Evolutionary conservation across 2,113 vertebrate species (phyloP), one percentile per base, ranked within the genome.

Genomic region (Lagopus leucura): DNA sequence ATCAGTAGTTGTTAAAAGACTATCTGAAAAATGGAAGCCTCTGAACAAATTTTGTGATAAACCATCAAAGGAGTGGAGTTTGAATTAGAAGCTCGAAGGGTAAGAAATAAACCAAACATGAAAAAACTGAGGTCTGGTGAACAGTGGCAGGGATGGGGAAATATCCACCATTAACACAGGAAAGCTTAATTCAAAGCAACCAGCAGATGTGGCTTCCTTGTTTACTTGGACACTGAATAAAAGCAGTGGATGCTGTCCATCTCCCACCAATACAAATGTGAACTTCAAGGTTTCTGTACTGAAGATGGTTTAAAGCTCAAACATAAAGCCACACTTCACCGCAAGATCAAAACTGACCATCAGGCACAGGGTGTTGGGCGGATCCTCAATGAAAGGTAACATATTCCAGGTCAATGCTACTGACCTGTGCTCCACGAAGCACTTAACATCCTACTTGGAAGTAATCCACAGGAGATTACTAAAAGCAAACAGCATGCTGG

Each of bases 11-110:
- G 81, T 92, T 95, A 71, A 91, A 95, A 97, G 88, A 28, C 79
- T 86, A 84, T 63, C 90, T 88, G 85, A 43, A 65, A 94, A 96
- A 93, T 42, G 21, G 93, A 88, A 87, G 66, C 57, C 84, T 74
- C 91, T 93, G 38, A 91, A 93, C 88, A 95, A 89, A 81, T 94
- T 94, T 90, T 57, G 38, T 90, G 58, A 97, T 93, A 94, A 91
- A 75, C 63, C 88, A 96, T 87, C 79, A 92, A 95, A 96, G 65
- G 54, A 84, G 25, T 24, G 21, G 52, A 65, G 52, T 34, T 45
- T 74, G 73, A 93, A 92, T 85, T 43, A 86, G 60, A 91, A 92
- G 85, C 78, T 43, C 91, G 34, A 78, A 94, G 86, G 86, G 14
- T 80, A 43, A 93, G 92, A 88, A 96, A 87, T 55, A 97, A 92